Percentiles rank a stretch among this genome's conserved stretches.
Conservation (phyloP, 2,888 invertebrate genomes). For the Hydraecia micacea region DNA sequence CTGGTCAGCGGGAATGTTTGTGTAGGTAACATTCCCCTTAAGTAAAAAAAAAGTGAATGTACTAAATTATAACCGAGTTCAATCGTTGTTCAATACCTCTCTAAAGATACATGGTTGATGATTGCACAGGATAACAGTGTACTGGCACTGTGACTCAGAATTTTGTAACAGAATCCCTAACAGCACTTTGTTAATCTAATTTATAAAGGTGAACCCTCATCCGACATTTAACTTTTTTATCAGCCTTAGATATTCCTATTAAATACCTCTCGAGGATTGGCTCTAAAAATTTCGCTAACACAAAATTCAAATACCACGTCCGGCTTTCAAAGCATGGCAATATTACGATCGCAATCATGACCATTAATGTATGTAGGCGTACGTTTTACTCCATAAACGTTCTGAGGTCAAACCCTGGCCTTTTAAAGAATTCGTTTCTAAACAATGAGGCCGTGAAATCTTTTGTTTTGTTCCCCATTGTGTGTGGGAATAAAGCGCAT, state of each 20-base stretch:
- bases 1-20: neutral
- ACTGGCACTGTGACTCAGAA: neutral
- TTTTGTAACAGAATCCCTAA: neutral
- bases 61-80: neutral
- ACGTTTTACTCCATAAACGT: slow-evolving; percentile 60
- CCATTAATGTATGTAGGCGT: slow-evolving; percentile 59
- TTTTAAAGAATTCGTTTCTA: slow-evolving; percentile 68
- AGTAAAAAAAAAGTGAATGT: neutral
- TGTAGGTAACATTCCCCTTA: neutral
- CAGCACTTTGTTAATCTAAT: neutral
- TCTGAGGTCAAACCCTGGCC: slow-evolving; percentile 71
- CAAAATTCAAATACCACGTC: slow-evolving; percentile 58
- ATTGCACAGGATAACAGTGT: neutral
- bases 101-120: neutral
- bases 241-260: neutral
- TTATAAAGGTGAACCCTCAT: neutral
- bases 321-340: slow-evolving; percentile 47
- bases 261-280: slow-evolving; percentile 15
- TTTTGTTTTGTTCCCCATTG: slow-evolving; percentile 60
- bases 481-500: slow-evolving; percentile 54
- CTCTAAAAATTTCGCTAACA: slow-evolving; percentile 28
- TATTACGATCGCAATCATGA: slow-evolving; percentile 61
- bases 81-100: neutral
- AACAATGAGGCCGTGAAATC: slow-evolving; percentile 66
- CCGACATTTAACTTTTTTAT: neutral